Base-by-base conservation (phyloP, 2,888 invertebrate genomes). In the Synergus gifuensis region DNA sequence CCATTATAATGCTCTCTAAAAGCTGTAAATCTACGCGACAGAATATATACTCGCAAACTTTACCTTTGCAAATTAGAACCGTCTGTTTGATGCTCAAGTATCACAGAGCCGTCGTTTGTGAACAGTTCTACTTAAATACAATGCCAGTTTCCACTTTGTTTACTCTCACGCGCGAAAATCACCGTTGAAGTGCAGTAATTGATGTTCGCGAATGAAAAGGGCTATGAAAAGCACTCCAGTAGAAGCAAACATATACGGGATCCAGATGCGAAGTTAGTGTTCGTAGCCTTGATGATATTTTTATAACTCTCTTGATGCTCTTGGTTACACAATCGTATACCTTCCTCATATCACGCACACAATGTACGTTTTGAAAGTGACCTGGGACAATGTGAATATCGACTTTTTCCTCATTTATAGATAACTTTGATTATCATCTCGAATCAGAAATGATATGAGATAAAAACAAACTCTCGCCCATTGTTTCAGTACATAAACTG, bases 51-150 rank as follows among this genome's bases (percentile, higher is more conserved):
- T 78, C 67, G 76, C 67, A 77, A 82, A 82, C 82, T 82, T 82
- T 80, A 77, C 80, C 80, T 78, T 80, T 76, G 76, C 77, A 79
- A 82, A 82, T 78, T 82, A 77, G 78, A 58, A 66, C 77, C 78
- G 76, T 54, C 78, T 78, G 67, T 80, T 67, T 67, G 63, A 63
- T 63, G 44, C 67, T 73, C 40, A 44, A 54, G 67, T 69, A 79
- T 69, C 69, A 76, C 28, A 42, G 78, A n/a, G 54, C n/a, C 54
- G 60, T 78, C 44, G 16, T 46, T 46, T 28, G 22, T 42, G 40
- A 79, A 67, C 36, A 62, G 49, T 46, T 69, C 60, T 67, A 67
- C 69, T 76, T 76, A 79, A 79, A 67, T 54, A 76, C 73, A 79
- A 79, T 22, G 78, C 42, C n/a, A 49, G 64, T 16, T 44, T 54